Evolutionary conservation across 2,797 vertebrate species (phyloP).

Genomic region (Anabacerthia variegaticeps): DNA sequence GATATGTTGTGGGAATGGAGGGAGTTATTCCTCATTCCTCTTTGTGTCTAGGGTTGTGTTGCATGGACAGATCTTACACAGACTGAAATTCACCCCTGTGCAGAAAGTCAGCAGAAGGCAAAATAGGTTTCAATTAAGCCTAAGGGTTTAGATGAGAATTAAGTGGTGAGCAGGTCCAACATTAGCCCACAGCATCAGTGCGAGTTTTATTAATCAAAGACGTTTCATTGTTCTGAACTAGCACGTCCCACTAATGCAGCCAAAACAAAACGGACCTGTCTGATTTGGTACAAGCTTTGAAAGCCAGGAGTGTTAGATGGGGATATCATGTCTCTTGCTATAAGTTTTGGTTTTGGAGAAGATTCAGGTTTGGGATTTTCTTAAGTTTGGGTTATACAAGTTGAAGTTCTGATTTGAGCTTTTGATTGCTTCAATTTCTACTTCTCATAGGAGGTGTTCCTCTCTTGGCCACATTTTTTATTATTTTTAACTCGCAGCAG

Average conservation of each 20-base stretch:
- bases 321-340: neutral
- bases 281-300: neutral
- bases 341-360: neutral
- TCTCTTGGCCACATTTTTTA: neutral
- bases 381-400: neutral
- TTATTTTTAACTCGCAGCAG: neutral
- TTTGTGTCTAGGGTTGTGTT: neutral
- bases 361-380: neutral
- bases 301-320: neutral
- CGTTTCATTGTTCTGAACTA: neutral
- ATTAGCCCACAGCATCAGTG: neutral
- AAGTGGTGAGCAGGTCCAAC: neutral
- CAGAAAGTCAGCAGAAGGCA: neutral
- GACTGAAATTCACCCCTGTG: neutral
- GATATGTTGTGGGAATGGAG: neutral
- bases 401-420: neutral
- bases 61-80: neutral
- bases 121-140: neutral
- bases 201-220: neutral
- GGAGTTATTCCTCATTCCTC: conserved; percentile 15
- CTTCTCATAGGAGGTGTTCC: neutral
- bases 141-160: neutral
- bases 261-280: neutral
- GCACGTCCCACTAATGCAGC: neutral
- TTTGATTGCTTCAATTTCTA: neutral